phyloP scores from a whole-genome alignment of 2,888 invertebrate species.

The Abrostola triplasia region DNA sequence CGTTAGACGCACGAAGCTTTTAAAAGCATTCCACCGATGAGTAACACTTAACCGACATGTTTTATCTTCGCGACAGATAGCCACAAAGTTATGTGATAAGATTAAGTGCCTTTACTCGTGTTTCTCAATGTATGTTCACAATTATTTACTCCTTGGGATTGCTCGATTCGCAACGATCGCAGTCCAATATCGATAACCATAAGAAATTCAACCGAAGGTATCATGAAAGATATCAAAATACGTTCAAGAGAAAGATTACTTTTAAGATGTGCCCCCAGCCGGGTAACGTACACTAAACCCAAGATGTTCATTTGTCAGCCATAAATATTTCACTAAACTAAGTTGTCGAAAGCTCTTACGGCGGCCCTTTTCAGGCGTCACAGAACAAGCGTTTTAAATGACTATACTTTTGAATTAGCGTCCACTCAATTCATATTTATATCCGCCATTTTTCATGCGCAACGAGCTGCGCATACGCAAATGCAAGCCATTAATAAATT shows the following conservation, averaged over 20 bases:
- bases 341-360: constrained; percentile 58
- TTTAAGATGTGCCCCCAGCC: constrained; percentile 3
- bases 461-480: constrained; percentile 80
- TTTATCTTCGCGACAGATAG: constrained; percentile 59
- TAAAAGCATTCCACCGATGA: constrained; percentile 80
- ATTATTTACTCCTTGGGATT: neutral
- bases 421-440: constrained; percentile 80
- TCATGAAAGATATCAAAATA: neutral
- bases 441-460: constrained; percentile 80
- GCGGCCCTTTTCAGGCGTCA: constrained; percentile 66
- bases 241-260: neutral
- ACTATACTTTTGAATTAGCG: constrained; percentile 77
- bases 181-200: too few relatives aligned
- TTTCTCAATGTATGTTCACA: constrained; percentile 6
- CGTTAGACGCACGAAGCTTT: constrained; percentile 62
- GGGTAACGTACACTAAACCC: constrained; percentile 24
- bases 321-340: constrained; percentile 45
- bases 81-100: constrained; percentile 30
- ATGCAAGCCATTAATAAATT: constrained; percentile 85
- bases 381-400: constrained; percentile 68
- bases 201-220: neutral
- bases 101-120: constrained; percentile 16
- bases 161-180: too few relatives aligned
- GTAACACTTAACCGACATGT: constrained; percentile 61
- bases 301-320: constrained; percentile 29